phyloP scores from a whole-genome alignment of 2,888 invertebrate genomes.

The Tipula unca region DNA sequence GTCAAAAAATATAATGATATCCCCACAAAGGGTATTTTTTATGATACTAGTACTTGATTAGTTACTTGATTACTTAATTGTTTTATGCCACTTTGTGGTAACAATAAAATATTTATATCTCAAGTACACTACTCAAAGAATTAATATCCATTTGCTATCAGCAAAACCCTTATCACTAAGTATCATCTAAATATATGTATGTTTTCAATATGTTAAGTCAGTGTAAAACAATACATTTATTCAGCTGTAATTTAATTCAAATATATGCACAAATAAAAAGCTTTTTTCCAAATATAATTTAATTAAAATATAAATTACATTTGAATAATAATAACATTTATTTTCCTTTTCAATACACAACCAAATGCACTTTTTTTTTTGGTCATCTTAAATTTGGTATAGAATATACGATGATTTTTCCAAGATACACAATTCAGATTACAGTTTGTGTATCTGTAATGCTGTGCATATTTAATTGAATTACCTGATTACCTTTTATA shows the following conservation, averaged over 20 bases:
- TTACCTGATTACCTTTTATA: not conserved
- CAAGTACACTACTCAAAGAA: not conserved
- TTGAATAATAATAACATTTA: not conserved
- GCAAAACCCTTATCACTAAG: not conserved
- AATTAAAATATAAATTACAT: not conserved
- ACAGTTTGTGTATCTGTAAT: not conserved
- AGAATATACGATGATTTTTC: not conserved
- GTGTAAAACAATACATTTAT: not conserved
- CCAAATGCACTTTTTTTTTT: not conserved
- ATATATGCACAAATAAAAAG: not conserved
- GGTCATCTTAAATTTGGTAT: not conserved
- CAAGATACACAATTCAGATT: not conserved
- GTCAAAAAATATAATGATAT: too few relatives aligned
- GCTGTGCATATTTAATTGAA: not conserved
- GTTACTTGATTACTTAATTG: too few relatives aligned
- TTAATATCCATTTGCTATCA: not conserved
- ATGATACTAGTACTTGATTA: too few relatives aligned
- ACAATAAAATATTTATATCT: not conserved
- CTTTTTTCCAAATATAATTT: not conserved
- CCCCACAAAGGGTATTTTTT: too few relatives aligned
- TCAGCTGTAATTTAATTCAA: not conserved
- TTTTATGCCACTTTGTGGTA: not conserved
- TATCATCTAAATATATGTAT: too few relatives aligned
- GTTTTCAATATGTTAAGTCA: not conserved
- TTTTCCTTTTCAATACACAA: not conserved